Evolutionary conservation across 1,140 invertebrate genomes (phyloP).

Genomic region (Metaphire vulgaris): DNA sequence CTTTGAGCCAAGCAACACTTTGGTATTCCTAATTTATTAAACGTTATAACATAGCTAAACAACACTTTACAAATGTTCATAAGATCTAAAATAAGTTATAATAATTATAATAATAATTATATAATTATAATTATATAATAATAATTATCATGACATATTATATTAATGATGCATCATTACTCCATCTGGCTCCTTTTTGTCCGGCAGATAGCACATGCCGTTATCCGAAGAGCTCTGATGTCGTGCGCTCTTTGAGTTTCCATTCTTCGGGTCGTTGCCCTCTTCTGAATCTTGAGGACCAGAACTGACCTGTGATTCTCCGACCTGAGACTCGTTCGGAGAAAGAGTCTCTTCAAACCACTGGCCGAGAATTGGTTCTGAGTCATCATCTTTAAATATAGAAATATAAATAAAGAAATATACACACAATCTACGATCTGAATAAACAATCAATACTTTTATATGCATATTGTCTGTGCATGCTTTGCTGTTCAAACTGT

Average conservation of each 20-base stretch:
- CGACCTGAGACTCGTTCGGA: conserved; percentile 56
- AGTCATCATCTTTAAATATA: conserved; percentile 66
- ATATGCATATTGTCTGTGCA: neutral
- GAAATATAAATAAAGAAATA: too few species aligned
- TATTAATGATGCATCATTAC: too few species aligned
- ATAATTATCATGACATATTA: too few species aligned
- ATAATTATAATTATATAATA: too few species aligned
- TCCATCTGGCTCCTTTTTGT: conserved; percentile 81
- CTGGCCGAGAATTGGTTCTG: conserved; percentile 79
- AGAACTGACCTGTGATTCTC: conserved; percentile 37
- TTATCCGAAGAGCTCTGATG: conserved; percentile 38
- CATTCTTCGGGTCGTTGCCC: conserved; percentile 40
- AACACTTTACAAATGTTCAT: too few species aligned
- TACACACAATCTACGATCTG: neutral
- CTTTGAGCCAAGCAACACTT: too few species aligned
- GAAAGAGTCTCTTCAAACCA: conserved; percentile 88
- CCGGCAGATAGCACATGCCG: conserved; percentile 59
- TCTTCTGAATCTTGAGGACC: conserved; percentile 16
- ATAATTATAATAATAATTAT: too few species aligned
- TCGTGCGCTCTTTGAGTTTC: conserved; percentile 37
- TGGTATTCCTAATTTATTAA: too few species aligned
- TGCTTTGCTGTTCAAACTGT: too few species aligned
- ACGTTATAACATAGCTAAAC: too few species aligned
- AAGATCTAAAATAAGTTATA: too few species aligned
- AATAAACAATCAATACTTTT: neutral